Evolutionary conservation across 2,888 invertebrate genomes (phyloP), one percentile per base, ranked within the genome.

Genomic region (Perithous albicinctus): DNA sequence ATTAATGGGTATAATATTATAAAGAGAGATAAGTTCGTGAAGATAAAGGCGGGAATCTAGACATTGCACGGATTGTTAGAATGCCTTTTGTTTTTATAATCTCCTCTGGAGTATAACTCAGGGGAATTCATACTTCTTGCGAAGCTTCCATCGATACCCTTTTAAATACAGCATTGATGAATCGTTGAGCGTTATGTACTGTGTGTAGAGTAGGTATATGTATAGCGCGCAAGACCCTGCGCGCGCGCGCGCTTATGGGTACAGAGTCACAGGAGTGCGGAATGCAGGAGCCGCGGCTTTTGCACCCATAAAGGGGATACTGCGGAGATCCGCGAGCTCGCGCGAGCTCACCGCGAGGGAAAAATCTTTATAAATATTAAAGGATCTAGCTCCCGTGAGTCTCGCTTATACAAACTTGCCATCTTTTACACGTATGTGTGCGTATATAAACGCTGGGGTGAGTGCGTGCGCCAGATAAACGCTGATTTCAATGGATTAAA

Each of bases 341-440:
- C 72, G 72, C 59, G 75, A 70, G 75, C 72, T 59, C 74, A 64
- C 79, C 79, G 73, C 80, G 79, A 85, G 80, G 59, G 78, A 87
- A 87, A 87, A 87, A 86, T 85, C 83, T 85, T 83, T 85, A 87
- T 87, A 86, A 87, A 86, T 86, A 86, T 87, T 85, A 84, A 87
- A 78, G 54, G 64, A 15, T 20, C 63, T 38, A 46, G 54, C 46
- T 43, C 29, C 35, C 29, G 41, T 18, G 51, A 38, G 74, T 66
- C 74, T 66, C 84, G 83, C 78, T 82, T 79, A n/a, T n/a, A 79
- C 80, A 78, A 84, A 84, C 82, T 83, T 67, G 80, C 69, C 46
- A 69, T 38, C n/a, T n/a, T n/a, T n/a, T n/a, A 67, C 59, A n/a
- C 48, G 8, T 75, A 64, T 83, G 79, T 77, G 75, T 51, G 83